Percentiles rank a stretch among this genome's conserved stretches.
phyloP scores from a whole-genome alignment of 2,888 invertebrate genomes.

The Drosophila cracens region DNA sequence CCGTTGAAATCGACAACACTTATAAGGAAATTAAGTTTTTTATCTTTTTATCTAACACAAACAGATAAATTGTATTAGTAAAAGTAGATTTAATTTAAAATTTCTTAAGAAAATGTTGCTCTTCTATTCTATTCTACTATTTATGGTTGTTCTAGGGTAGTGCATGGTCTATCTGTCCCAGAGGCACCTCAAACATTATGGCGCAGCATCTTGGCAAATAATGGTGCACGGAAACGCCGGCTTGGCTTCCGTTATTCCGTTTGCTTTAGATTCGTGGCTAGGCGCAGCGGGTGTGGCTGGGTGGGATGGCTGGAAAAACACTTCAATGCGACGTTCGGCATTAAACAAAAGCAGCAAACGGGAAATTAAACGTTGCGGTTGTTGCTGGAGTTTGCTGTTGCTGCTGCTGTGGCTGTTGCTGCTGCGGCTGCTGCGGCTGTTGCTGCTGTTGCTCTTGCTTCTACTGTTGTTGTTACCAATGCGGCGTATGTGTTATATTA shows the following conservation, averaged over 20 bases:
- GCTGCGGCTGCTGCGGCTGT: constrained; percentile 7
- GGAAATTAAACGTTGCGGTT: constrained; percentile 61
- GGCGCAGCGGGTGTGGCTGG: neutral
- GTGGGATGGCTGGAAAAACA: constrained; percentile 31
- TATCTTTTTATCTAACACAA: neutral
- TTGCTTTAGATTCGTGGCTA: constrained; percentile 32
- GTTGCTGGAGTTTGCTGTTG: constrained; percentile 11
- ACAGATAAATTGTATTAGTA: neutral
- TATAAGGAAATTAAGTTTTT: no score
- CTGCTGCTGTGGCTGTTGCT: neutral
- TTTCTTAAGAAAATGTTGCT: neutral
- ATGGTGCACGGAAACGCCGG: constrained; percentile 65
- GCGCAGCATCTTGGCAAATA: constrained; percentile 55
- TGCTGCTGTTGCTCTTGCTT: neutral
- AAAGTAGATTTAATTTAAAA: neutral
- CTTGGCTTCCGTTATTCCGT: constrained; percentile 64
- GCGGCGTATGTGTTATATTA: constrained; percentile 77
- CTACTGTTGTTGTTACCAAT: constrained; percentile 35
- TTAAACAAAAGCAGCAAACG: constrained; percentile 56
- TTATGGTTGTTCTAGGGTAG: constrained; percentile 14
- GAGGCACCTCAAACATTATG: constrained; percentile 4
- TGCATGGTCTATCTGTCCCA: neutral
- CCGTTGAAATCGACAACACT: neutral
- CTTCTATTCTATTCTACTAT: neutral
- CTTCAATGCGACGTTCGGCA: constrained; percentile 57